Evolutionary conservation across 2,113 vertebrate species (phyloP).

Genomic region (Glaucomys volans): DNA sequence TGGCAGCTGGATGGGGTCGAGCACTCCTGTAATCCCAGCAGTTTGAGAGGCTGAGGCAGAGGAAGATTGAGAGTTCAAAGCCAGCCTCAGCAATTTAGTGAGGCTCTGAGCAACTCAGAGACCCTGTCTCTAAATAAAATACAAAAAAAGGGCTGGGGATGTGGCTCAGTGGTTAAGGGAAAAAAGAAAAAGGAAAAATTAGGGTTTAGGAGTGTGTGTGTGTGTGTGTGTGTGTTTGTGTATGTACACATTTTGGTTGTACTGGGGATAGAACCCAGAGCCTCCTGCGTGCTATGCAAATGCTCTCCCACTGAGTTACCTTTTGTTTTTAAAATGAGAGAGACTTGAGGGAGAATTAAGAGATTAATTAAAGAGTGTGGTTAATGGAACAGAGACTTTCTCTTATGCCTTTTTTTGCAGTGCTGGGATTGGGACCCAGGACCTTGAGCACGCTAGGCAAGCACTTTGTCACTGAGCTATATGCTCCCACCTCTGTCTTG

Average conservation of each 20-base stretch:
- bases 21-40: too few relatives aligned
- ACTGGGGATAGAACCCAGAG: too few relatives aligned
- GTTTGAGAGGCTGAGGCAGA: too few relatives aligned
- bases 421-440: background rate
- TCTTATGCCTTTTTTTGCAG: background rate
- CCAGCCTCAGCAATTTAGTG: too few relatives aligned
- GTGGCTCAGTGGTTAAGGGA: too few relatives aligned
- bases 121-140: too few relatives aligned
- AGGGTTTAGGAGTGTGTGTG: background rate
- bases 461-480: background rate
- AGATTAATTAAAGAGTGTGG: background rate
- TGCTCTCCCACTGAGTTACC: background rate
- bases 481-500: background rate
- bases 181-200: background rate
- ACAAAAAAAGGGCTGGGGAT: too few relatives aligned
- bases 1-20: background rate
- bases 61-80: too few relatives aligned
- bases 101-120: too few relatives aligned
- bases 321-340: slow-evolving; percentile 15
- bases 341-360: background rate
- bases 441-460: background rate
- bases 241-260: background rate
- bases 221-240: too few relatives aligned
- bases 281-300: background rate
- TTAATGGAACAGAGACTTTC: slow-evolving; percentile 37